A percentile compares a stretch with the other conserved stretches of the same genome.
phyloP scores from a whole-genome alignment of 2,113 vertebrate genomes.

The Rhinoderma darwinii region DNA sequence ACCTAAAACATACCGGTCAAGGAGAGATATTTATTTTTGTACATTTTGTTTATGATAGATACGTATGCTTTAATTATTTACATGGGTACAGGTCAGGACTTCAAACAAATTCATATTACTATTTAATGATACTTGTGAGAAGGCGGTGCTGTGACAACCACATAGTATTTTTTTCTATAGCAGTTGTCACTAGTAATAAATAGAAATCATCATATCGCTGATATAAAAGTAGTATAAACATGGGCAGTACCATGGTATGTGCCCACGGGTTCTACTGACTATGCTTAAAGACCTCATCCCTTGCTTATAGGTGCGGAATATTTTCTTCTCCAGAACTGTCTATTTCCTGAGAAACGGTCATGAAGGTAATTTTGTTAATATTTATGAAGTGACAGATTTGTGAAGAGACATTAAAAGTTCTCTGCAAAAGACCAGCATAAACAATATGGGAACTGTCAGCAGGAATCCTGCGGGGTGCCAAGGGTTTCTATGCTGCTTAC shows the following conservation, averaged over 20 bases:
- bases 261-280: not conserved
- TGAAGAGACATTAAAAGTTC: conserved; percentile 24
- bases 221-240: not conserved
- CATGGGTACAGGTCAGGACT: too few species aligned
- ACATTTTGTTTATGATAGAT: too few species aligned
- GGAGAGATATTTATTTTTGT: too few species aligned
- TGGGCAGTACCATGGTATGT: not conserved
- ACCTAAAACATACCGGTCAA: too few species aligned
- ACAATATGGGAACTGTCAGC: conserved; percentile 18
- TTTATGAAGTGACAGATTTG: conserved; percentile 36
- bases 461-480: not conserved
- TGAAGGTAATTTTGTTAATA: conserved; percentile 22
- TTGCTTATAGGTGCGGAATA: not conserved
- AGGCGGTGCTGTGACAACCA: not conserved
- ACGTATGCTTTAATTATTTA: too few species aligned
- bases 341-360: not conserved
- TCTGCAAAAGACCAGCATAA: not conserved
- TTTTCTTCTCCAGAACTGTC: conserved; percentile 14
- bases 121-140: not conserved
- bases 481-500: not conserved
- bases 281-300: not conserved
- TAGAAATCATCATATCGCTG: not conserved
- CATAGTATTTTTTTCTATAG: not conserved
- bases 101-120: too few species aligned
- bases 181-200: not conserved